A percentile compares a stretch with the other conserved stretches of the same genome.
phyloP scores from a whole-genome alignment of 2,797 vertebrate genomes.

The Arrhamphus sclerolepis region DNA sequence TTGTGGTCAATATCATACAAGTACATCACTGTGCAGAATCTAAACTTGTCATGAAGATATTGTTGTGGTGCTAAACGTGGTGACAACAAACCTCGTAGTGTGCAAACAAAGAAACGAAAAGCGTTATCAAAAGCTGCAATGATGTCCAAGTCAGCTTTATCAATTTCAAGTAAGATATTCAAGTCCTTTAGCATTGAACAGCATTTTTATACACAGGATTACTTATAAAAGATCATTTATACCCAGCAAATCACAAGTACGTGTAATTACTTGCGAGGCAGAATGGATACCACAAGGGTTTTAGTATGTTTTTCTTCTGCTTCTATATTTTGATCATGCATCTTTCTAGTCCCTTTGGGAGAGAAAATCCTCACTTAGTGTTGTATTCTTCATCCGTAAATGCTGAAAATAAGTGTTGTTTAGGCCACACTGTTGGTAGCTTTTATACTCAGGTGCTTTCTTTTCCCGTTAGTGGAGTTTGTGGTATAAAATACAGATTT shows the following conservation, averaged over 20 bases:
- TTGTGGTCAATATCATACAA: slow-evolving; percentile 45
- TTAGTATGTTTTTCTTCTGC: no score
- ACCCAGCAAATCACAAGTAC: no score
- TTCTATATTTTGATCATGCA: slow-evolving; percentile 11
- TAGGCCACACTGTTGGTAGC: not conserved
- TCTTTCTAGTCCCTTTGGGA: not conserved
- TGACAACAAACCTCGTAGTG: slow-evolving; percentile 31
- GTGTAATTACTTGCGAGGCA: no score
- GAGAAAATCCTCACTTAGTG: not conserved
- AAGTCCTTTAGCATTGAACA: slow-evolving; percentile 2
- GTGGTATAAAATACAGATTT: slow-evolving; percentile 22
- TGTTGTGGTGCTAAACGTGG: slow-evolving; percentile 41
- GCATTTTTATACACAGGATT: slow-evolving; percentile 7
- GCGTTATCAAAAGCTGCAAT: slow-evolving; percentile 28
- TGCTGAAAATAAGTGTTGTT: slow-evolving; percentile 1
- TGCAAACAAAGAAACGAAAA: slow-evolving; percentile 30
- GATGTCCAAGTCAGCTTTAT: not conserved
- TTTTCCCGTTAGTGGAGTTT: slow-evolving; percentile 12
- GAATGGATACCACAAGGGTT: no score
- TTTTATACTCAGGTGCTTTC: not conserved
- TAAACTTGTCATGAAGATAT: slow-evolving; percentile 25
- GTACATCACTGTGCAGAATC: slow-evolving; percentile 53
- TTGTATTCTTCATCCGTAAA: not conserved
- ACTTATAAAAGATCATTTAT: not conserved
- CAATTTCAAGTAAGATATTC: slow-evolving; percentile 2